Base-by-base conservation (phyloP, 2,888 invertebrate genomes). In the Pollenia angustigena region DNA sequence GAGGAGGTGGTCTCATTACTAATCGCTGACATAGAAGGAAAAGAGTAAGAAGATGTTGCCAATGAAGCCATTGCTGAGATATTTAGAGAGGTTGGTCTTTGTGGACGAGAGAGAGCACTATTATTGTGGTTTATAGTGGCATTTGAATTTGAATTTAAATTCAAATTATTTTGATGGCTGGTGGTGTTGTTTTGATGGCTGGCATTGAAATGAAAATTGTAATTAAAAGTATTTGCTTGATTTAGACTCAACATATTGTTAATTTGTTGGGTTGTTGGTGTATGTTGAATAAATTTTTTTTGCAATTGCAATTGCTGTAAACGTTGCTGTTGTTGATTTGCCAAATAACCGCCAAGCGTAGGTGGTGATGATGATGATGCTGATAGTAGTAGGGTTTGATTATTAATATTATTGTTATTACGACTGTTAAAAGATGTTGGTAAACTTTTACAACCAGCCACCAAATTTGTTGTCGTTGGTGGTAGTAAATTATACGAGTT, bases 331-430 rank as follows among this genome's bases (percentile, higher is more conserved):
- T 87, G 84, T 74, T 87, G 87, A 64, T 85, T 85, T 62, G 85
- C 87, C 72, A 87, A 81, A 58, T 87, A 85, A 81, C 87, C 85
- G 68, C 87, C 87, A 87, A 87, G 87, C 87, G 87, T 87, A 79
- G 87, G 87, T 66, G 87, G 81, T 71, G 78, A 50, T 62, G 56
- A 1, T n/a, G 58, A 11, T 56, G 56, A 1, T 50, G 74, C 9
- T 74, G 72, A 48, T 60, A 42, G n/a, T 68, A 42, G 8, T 62
- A 18, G 40, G 48, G n/a, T 44, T 56, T 56, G 54, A 56, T 72
- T 56, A 40, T 54, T 52, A 32, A 4, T 32, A 76, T 76, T 44
- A 46, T 11, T 16, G 2, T 11, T 64, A 18, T 16, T 48, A 48
- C 9, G 58, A 60, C 44, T 75, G 14, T 66, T 58, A 12, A 83